Conservation (phyloP, 2,888 invertebrate genomes). For the Bembecia ichneumoniformis region DNA sequence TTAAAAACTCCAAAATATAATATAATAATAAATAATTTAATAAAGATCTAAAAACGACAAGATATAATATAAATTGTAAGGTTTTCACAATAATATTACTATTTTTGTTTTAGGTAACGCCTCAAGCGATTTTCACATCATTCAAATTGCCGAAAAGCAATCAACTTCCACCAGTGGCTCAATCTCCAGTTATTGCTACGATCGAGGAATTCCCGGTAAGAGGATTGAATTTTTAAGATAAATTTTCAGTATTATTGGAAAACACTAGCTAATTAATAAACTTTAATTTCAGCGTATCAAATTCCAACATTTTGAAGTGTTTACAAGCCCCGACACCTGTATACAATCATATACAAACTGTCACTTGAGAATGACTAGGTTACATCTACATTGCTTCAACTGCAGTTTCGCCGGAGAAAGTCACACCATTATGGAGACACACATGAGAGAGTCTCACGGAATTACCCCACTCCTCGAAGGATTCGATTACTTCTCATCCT, state of each 20-base stretch:
- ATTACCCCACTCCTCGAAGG: slow-evolving; percentile 86
- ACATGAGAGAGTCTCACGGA: slow-evolving; percentile 89
- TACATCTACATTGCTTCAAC: slow-evolving; percentile 90
- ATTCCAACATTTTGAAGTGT: slow-evolving; percentile 75
- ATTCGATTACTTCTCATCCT: slow-evolving; percentile 82
- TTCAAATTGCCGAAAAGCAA: slow-evolving; percentile 88
- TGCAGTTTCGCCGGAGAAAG: slow-evolving; percentile 89
- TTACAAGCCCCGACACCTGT: slow-evolving; percentile 76
- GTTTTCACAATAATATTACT: neutral
- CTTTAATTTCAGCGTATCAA: slow-evolving; percentile 59
- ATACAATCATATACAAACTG: slow-evolving; percentile 79
- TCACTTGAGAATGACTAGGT: slow-evolving; percentile 74
- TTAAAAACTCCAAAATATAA: too few species aligned
- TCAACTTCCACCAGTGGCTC: slow-evolving; percentile 52
- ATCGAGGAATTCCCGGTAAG: slow-evolving; percentile 66
- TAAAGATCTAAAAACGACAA: too few species aligned
- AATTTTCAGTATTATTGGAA: neutral
- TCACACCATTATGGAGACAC: slow-evolving; percentile 83
- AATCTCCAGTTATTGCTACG: slow-evolving; percentile 52
- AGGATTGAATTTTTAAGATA: neutral
- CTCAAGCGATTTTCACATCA: slow-evolving; percentile 93
- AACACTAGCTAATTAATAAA: neutral
- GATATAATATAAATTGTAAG: too few species aligned
- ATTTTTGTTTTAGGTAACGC: slow-evolving; percentile 71
- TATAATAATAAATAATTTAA: too few species aligned